Conservation (phyloP, 2,113 vertebrate species). For the Pedionomus torquatus region DNA sequence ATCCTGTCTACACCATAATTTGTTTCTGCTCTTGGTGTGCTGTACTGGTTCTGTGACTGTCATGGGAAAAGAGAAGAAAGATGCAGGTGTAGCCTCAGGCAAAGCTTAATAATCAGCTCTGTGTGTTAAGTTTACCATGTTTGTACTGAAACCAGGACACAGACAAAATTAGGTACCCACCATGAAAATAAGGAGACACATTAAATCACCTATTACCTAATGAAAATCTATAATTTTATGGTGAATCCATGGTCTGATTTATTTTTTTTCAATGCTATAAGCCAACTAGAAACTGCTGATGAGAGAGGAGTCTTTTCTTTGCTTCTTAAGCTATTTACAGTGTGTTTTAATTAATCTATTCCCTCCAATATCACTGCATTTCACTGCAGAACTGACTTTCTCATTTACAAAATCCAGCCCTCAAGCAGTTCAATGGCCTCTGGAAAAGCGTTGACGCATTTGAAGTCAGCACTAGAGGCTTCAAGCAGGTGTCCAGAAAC, state of each 20-base stretch:
- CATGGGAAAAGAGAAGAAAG: not conserved
- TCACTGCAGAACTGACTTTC: conserved; percentile 16
- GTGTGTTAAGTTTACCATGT: not conserved
- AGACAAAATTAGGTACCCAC: not conserved
- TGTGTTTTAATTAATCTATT: conserved; percentile 23
- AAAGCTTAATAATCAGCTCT: not conserved
- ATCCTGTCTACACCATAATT: not conserved
- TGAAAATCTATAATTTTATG: not conserved
- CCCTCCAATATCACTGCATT: not conserved
- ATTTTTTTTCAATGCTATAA: not conserved
- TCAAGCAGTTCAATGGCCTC: not conserved
- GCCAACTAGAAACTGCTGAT: not conserved
- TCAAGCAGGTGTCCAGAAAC: conserved; percentile 31
- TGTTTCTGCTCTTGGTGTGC: not conserved
- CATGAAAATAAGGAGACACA: not conserved
- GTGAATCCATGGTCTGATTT: not conserved
- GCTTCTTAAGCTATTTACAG: conserved; percentile 24
- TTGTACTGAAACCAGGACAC: not conserved
- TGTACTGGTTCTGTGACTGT: not conserved
- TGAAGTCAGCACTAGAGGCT: not conserved
- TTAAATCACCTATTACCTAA: not conserved
- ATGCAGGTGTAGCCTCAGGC: not conserved
- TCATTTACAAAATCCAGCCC: conserved; percentile 3
- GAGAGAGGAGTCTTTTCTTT: not conserved
- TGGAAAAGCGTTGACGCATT: conserved; percentile 15